Evolutionary conservation across 2,113 vertebrate genomes (phyloP).

Genomic region (Miniopterus natalensis): DNA sequence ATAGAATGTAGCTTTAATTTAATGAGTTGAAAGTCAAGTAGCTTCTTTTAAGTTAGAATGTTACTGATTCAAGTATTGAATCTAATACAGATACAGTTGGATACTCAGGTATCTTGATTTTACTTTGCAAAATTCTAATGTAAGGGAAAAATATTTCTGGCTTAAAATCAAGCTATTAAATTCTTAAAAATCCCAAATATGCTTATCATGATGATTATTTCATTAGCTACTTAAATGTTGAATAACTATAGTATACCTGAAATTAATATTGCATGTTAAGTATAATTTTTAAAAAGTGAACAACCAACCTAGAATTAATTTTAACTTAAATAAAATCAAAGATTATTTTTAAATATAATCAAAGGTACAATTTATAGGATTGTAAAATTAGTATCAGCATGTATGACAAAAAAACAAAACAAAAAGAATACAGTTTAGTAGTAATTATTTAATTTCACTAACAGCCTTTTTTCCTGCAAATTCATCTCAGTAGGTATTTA

Average conservation of each 20-base stretch:
- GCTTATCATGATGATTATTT: neutral
- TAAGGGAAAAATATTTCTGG: neutral
- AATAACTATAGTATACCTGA: neutral
- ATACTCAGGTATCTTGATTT: slow-evolving; percentile 39
- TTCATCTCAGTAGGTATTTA: neutral
- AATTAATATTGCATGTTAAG: neutral
- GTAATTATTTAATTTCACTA: neutral
- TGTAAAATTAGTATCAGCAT: neutral
- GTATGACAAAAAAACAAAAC: neutral
- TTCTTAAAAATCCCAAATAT: neutral
- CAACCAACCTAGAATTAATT: neutral
- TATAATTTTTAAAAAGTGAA: neutral
- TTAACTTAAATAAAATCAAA: slow-evolving; percentile 17
- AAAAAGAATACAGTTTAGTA: neutral
- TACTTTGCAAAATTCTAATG: neutral
- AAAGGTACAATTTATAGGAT: neutral
- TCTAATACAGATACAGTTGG: neutral
- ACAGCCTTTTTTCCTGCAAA: neutral
- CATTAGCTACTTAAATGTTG: neutral
- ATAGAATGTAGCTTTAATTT: slow-evolving; percentile 47
- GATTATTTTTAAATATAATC: neutral
- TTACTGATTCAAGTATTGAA: slow-evolving; percentile 58
- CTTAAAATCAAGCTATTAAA: slow-evolving; percentile 7
- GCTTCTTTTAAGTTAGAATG: slow-evolving; percentile 26
- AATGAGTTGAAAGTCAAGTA: slow-evolving; percentile 40